Base-by-base conservation (phyloP, 2,888 invertebrate genomes). In the Platycheirus rosarum region DNA sequence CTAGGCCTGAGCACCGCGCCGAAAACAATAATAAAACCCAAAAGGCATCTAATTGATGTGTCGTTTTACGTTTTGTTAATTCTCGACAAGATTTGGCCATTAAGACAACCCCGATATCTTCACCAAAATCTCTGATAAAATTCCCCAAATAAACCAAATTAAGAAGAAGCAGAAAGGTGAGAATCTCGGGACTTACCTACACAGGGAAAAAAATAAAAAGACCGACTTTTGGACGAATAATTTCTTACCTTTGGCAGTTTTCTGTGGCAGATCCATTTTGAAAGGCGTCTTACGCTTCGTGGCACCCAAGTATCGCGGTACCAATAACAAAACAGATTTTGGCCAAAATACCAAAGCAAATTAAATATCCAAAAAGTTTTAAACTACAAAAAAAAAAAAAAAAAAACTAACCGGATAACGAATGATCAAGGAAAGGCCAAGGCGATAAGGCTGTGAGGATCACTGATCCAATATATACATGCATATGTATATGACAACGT, bases 31-130 rank as follows among this genome's bases (percentile, higher is more conserved):
- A 78, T 74, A 75, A 79, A 84, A 84, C 74, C 69, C 74, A 84
- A 84, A 74, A 82, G 71, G 62, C 71, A 90, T 92, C 92, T 93
- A 93, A 93, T 93, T 93, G 93, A 93, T 93, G 93, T 93, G 93
- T 93, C 92, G 93, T 92, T 93, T 91, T 93, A 92, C 91, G 92
- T 93, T 93, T 93, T 92, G 92, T 92, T 93, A 93, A 93, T 93
- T 93, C 91, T 91, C 92, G 92, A 93, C 93, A 93, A 92, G 93
- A 93, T 93, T 93, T 92, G 92, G 92, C 93, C 93, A 93, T 93
- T 93, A 93, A 93, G 93, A 92, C 92, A 93, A 93, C 92, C 92
- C 91, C 90, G 77, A 91, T 85, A 85, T 85, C 85, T 85, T 78
- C 78, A 82, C 73, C 85, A 63, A 85, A 85, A 86, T 86, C 86